Evolutionary conservation across 1,140 invertebrate species (phyloP).

Genomic region (Drosophila auraria): DNA sequence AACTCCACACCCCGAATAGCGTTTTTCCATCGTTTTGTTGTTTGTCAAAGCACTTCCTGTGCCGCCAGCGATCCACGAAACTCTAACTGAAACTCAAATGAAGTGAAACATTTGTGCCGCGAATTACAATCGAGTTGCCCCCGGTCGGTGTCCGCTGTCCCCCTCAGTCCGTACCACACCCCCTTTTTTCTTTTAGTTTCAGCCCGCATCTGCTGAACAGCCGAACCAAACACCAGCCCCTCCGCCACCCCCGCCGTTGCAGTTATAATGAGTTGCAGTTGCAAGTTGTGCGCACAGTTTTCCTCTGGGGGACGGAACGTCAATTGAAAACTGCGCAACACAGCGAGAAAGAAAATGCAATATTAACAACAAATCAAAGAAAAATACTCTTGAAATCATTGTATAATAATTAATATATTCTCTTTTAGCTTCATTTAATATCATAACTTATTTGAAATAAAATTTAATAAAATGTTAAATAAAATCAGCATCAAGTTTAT

Average conservation of each 20-base stretch:
- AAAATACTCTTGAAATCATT: background rate
- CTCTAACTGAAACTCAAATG: conserved; percentile 62
- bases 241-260: conserved; percentile 21
- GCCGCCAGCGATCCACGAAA: conserved; percentile 56
- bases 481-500: no score
- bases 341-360: conserved; percentile 5
- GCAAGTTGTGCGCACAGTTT: conserved; percentile 74
- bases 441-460: no score
- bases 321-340: conserved; percentile 62
- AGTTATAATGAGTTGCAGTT: conserved; percentile 81
- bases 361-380: background rate
- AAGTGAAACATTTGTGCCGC: conserved; percentile 81
- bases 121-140: conserved; percentile 72
- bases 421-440: no score
- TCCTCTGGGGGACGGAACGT: conserved; percentile 44
- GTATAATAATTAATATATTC: no score
- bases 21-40: conserved; percentile 40
- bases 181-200: conserved; percentile 16
- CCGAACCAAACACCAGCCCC: conserved; percentile 25
- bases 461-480: no score
- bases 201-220: conserved; percentile 58
- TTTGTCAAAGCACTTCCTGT: conserved; percentile 76
- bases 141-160: conserved; percentile 9
- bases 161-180: conserved; percentile 2
- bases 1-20: conserved; percentile 52